Evolutionary conservation across 2,797 vertebrate species (phyloP), one percentile per base, ranked within the genome.

Genomic region (Cephalopachus bancanus): DNA sequence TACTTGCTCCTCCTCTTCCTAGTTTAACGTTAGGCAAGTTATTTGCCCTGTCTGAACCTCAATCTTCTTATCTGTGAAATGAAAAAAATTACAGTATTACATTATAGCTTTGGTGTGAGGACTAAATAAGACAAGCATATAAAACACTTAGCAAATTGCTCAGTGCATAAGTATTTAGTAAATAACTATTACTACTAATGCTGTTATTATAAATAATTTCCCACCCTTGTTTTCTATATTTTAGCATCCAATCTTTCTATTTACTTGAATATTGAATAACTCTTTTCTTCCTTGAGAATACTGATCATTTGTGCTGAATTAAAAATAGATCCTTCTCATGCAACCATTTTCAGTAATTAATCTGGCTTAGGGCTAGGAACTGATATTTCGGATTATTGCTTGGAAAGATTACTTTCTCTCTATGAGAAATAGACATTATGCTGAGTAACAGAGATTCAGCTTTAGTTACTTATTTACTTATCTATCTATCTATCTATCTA

Each of bases 131-230:
- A 69, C 65, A 55, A 20, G 10, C 30, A 28, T 55, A 15, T 84
- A 75, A 94, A 74, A 75, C 44, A 87, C 17, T 79, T 85, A 79
- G 49, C 28, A 93, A 57, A 69, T 85, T 69, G 10, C 55, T 93
- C 2, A 5, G 9, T 2, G 92, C 0, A 5, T 51, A 60, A 33
- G 10, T 74, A 17, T 65, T 93, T 57, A 81, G 55, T 75, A 79
- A 81, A 30, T 86, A 57, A 26, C 12, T 80, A 1, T 57, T 83
- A 71, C 16, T 95, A 51, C 24, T 4, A 26, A 28, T 51, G 2
- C 28, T n/a, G 5, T 33, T 64, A 19, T 49, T 30, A 14, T n/a
- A 59, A 24, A 49, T 55, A 79, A n/a, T 51, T 4, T 53, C 5
- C 10, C 3, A 55, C 17, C 10, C 5, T 33, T 67, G 4, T 74